Evolutionary conservation across 2,888 invertebrate species (phyloP).

Genomic region (Eudemis profundana): DNA sequence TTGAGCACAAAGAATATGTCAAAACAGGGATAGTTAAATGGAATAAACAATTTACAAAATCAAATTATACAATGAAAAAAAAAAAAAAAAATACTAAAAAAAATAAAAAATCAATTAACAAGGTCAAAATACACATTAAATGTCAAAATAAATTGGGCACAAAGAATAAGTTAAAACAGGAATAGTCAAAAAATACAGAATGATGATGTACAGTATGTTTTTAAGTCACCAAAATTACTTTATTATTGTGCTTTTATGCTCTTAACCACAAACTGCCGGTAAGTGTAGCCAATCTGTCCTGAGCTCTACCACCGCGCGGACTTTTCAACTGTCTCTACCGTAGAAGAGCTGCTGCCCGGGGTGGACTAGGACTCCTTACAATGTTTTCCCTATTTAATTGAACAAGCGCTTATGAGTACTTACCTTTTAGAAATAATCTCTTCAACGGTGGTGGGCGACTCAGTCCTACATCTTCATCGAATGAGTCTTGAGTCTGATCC

Average conservation of each 20-base stretch:
- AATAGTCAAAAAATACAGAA: too few species aligned
- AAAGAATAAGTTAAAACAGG: too few species aligned
- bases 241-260: not conserved
- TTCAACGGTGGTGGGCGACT: not conserved
- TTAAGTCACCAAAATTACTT: not conserved
- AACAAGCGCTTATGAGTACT: not conserved
- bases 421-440: not conserved
- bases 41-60: too few species aligned
- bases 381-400: not conserved
- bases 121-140: too few species aligned
- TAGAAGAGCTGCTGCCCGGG: not conserved
- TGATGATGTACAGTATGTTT: slow-evolving; percentile 1
- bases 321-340: not conserved
- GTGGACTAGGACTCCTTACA: not conserved
- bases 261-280: not conserved
- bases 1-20: too few species aligned
- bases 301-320: not conserved
- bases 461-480: not conserved
- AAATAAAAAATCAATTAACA: too few species aligned
- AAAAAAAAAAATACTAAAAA: too few species aligned
- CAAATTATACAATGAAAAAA: too few species aligned
- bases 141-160: too few species aligned
- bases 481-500: not conserved
- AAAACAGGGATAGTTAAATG: too few species aligned
- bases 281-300: slow-evolving; percentile 1